Evolutionary conservation across 2,797 vertebrate species (phyloP).

Genomic region (Manis crassicaudata): DNA sequence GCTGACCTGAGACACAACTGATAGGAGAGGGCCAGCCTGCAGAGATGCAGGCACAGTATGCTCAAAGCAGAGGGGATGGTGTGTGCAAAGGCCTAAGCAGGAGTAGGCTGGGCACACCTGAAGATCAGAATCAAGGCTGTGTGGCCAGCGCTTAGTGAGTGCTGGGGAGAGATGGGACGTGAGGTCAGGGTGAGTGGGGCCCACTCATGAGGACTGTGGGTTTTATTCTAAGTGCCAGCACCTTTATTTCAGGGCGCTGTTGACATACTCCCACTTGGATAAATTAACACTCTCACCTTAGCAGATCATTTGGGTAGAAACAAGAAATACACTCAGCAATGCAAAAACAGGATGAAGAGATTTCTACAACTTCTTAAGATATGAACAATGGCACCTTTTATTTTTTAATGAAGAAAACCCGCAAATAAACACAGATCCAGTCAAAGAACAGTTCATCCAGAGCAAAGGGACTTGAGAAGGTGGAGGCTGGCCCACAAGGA

Average conservation of each 20-base stretch:
- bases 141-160: not conserved
- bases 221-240: not conserved
- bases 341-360: not conserved
- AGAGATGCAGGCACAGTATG: fast-evolving
- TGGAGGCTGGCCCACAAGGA: not conserved
- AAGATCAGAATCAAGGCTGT: not conserved
- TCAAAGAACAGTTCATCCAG: not conserved
- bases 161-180: not conserved
- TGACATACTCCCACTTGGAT: not conserved
- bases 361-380: not conserved
- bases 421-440: not conserved
- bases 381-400: not conserved
- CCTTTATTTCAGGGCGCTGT: not conserved
- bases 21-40: not conserved
- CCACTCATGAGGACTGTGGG: not conserved
- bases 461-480: fast-evolving
- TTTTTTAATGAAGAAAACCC: not conserved
- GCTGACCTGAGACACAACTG: not conserved
- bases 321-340: not conserved
- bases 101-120: not conserved
- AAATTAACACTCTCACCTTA: not conserved
- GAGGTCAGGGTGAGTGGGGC: no score
- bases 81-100: not conserved
- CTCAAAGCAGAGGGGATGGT: not conserved
- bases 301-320: not conserved